Conservation (phyloP, 1,140 invertebrate species). For the Bombyx mandarina region DNA sequence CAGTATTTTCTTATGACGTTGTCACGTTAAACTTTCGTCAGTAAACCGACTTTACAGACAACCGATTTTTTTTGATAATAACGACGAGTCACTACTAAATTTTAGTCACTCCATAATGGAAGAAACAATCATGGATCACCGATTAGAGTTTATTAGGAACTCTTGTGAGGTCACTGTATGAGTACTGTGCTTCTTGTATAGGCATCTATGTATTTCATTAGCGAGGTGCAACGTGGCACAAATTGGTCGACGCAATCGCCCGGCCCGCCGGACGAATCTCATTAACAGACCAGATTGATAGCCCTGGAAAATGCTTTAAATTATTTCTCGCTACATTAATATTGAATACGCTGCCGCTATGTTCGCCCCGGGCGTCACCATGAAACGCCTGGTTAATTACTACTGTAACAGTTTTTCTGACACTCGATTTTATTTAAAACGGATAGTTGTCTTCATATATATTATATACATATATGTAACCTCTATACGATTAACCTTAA, state of each 20-base stretch:
- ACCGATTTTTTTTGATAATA: too few relatives aligned
- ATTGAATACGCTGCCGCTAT: constrained; percentile 46
- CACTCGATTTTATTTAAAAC: neutral
- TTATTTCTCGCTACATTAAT: constrained; percentile 63
- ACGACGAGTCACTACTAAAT: too few relatives aligned
- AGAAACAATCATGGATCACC: too few relatives aligned
- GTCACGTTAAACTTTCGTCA: too few relatives aligned
- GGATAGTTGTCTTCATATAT: neutral
- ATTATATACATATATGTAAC: too few relatives aligned
- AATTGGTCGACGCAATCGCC: constrained; percentile 53
- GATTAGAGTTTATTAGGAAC: too few relatives aligned
- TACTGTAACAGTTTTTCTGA: neutral
- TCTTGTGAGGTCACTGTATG: neutral
- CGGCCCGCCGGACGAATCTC: constrained; percentile 47
- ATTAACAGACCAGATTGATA: constrained; percentile 60
- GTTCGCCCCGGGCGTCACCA: constrained; percentile 9
- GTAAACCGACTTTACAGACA: too few relatives aligned
- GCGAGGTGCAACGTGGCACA: constrained; percentile 53
- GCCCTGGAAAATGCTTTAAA: constrained; percentile 60
- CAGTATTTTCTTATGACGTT: too few relatives aligned
- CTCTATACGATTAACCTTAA: too few relatives aligned
- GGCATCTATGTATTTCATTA: constrained; percentile 43
- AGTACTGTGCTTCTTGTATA: neutral
- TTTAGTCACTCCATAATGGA: too few relatives aligned
- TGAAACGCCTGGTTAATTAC: constrained; percentile 24